phyloP scores from a whole-genome alignment of 1,140 invertebrate genomes.

The Ladona fulva region DNA sequence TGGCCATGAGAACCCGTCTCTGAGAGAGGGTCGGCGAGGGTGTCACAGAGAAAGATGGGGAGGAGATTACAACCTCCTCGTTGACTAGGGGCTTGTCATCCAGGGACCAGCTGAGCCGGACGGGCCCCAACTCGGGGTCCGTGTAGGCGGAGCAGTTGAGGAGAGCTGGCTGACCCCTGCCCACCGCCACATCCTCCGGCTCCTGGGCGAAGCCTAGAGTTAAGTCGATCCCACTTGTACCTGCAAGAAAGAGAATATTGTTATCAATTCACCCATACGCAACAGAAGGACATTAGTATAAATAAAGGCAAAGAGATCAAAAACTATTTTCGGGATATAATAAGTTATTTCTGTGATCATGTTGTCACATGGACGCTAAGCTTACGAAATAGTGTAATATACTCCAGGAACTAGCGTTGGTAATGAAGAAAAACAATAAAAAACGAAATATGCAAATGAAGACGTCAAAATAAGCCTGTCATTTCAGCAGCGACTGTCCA shows the following conservation, averaged over 20 bases:
- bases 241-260: conserved; percentile 12
- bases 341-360: too few relatives aligned
- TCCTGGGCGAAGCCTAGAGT: conserved; percentile 22
- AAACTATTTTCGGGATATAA: too few relatives aligned
- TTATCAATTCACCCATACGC: background rate
- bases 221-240: conserved; percentile 17
- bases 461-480: too few relatives aligned
- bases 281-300: too few relatives aligned
- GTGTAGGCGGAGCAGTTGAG: conserved; percentile 24
- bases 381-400: too few relatives aligned
- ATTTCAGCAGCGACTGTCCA: too few relatives aligned
- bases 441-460: too few relatives aligned
- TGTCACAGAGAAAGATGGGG: background rate
- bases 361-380: too few relatives aligned
- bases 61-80: conserved; percentile 19
- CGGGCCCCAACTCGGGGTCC: conserved; percentile 18
- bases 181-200: conserved; percentile 26
- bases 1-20: conserved; percentile 28
- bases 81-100: conserved; percentile 22
- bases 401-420: too few relatives aligned
- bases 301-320: too few relatives aligned
- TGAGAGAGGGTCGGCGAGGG: background rate
- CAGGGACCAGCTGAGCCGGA: conserved; percentile 26
- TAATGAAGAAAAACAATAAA: too few relatives aligned
- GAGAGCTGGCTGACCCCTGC: conserved; percentile 24